A percentile compares a stretch with the other conserved stretches of the same genome.
These are phyloP conservation scores for Cephalotes varians DNA, from an alignment of 2,888 invertebrate species.

Conservation along the genomic window DNA sequence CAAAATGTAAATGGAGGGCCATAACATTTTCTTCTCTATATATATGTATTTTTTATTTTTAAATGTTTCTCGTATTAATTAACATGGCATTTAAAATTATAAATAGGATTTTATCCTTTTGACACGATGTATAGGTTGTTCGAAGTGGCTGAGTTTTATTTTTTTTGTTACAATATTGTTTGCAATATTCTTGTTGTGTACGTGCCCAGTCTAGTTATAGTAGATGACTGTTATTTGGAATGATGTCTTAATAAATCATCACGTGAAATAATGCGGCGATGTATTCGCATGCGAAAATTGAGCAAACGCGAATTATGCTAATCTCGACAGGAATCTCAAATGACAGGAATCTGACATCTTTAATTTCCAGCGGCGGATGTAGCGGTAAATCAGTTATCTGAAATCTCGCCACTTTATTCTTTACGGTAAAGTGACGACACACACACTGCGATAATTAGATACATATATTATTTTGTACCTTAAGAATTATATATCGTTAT, in stretches of 20 bases:
- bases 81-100: not conserved
- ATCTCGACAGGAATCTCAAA: slow-evolving; percentile 20
- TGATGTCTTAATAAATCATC: slow-evolving; percentile 23
- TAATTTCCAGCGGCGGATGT: not conserved
- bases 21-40: too few relatives aligned
- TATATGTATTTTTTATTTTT: not conserved
- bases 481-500: not conserved
- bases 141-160: not conserved
- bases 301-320: slow-evolving; percentile 11
- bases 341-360: slow-evolving; percentile 5
- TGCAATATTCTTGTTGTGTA: too few relatives aligned
- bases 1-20: too few relatives aligned
- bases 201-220: not conserved
- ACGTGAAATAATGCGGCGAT: slow-evolving; percentile 16
- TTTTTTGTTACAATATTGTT: slow-evolving; percentile 9
- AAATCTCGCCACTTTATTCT: slow-evolving; percentile 2
- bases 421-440: not conserved
- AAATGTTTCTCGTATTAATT: not conserved
- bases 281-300: slow-evolving; percentile 11
- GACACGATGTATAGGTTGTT: not conserved
- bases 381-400: not conserved
- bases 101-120: not conserved
- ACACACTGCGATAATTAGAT: not conserved
- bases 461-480: not conserved
- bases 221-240: not conserved